Evolutionary conservation across 2,113 vertebrate species (phyloP).

Genomic region (Crotalus helleri): DNA sequence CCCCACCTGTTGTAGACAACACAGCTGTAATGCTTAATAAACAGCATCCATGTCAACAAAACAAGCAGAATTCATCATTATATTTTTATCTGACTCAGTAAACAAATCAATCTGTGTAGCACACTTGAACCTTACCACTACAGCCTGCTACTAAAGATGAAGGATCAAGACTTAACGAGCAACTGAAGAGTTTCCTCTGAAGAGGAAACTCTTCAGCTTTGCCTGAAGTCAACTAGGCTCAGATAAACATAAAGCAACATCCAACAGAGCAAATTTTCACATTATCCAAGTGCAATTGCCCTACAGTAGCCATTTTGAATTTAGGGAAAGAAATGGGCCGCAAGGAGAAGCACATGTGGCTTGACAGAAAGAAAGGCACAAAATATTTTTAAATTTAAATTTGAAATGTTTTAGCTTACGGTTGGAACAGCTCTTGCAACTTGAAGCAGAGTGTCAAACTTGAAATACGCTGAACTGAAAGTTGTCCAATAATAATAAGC

Average conservation of each 20-base stretch:
- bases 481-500: background rate
- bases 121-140: background rate
- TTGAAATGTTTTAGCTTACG: background rate
- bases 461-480: background rate
- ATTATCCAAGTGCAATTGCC: background rate
- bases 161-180: too few species aligned
- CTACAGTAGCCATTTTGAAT: background rate
- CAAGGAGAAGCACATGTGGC: background rate
- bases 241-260: background rate
- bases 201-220: background rate
- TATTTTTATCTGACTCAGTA: background rate
- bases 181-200: background rate
- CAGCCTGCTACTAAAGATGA: background rate
- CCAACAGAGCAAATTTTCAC: background rate
- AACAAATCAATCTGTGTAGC: background rate
- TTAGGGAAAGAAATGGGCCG: too few species aligned
- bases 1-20: conserved; percentile 80
- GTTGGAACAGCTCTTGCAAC: background rate
- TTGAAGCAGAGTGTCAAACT: background rate
- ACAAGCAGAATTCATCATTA: background rate
- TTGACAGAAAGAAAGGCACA: background rate
- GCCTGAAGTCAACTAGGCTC: background rate
- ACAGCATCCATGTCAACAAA: background rate
- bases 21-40: conserved; percentile 39
- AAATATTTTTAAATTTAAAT: background rate